Base-by-base conservation (phyloP, 1,140 invertebrate species). In the Bradysia coprophila region DNA sequence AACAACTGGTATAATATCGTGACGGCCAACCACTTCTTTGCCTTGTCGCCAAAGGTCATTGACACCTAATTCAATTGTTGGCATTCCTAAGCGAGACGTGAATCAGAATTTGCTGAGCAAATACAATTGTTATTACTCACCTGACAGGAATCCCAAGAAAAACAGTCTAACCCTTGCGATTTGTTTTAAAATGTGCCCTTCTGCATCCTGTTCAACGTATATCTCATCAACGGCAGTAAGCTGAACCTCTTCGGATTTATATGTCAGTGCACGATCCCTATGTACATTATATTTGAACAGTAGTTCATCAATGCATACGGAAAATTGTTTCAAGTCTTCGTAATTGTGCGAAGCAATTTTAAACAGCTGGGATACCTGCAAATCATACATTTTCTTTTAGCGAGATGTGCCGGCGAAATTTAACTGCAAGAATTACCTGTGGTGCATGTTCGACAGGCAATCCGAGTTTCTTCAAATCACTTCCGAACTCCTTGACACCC, bases 1-100 rank as follows among this genome's bases (percentile, higher is more conserved):
- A 43, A 91, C 88, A 22, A 98, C 93, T 8, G 95, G 95, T 53
- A 99, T 94, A 55, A 99, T 99, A 63, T 99, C 96, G 61, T 98
- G 91, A 15, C 96, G 69, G 1, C 96, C 92, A 0, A 99, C 96
- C 13, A 99, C 91, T 72, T 99, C 96, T 65, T 91, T 91, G 8
- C 96, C 96, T 66, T 97, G 90, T 8, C 95, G 68, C 57, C 83
- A 74, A 67, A 94, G 77, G 59, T 99, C 96, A 62, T 99, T 99
- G 11, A 99, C 76, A 10, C 96, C 96, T 44, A 99, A 65, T 63
- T 99, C 95, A 40, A 98, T 79, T 53, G 88, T 81, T 3, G 93
- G 93, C 82, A 92, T 92, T 42, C 88, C 83, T 82, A 46, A n/a
- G 46, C n/a, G n/a, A n/a, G n/a, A n/a, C n/a, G n/a, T n/a, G n/a